Evolutionary conservation across 2,888 invertebrate genomes (phyloP).

Genomic region (Cantharis rufa): DNA sequence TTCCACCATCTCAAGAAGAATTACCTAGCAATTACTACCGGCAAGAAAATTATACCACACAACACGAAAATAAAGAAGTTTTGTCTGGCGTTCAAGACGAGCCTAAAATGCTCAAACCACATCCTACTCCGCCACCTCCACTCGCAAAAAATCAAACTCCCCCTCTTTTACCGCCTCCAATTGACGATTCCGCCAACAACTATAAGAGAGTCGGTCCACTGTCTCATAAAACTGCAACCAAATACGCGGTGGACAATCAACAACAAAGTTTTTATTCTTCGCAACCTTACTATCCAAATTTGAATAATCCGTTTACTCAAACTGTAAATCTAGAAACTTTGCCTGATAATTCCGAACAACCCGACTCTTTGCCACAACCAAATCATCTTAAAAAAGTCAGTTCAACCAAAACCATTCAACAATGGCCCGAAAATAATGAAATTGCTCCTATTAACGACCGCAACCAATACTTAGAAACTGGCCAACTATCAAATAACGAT

Average conservation of each 20-base stretch:
- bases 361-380: slow-evolving; percentile 55
- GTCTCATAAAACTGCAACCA: slow-evolving; percentile 57
- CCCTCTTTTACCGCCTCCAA: slow-evolving; percentile 32
- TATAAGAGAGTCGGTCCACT: slow-evolving; percentile 47
- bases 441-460: slow-evolving; percentile 70
- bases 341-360: slow-evolving; percentile 71
- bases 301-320: slow-evolving; percentile 53
- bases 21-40: slow-evolving; percentile 9
- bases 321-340: slow-evolving; percentile 66
- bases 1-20: not conserved
- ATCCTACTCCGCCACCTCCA: slow-evolving; percentile 48
- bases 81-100: slow-evolving; percentile 11
- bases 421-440: slow-evolving; percentile 60
- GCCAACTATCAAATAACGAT: slow-evolving; percentile 66
- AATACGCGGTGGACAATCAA: slow-evolving; percentile 31
- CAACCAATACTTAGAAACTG: slow-evolving; percentile 78
- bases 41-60: slow-evolving; percentile 15
- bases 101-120: slow-evolving; percentile 44
- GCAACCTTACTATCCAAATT: slow-evolving; percentile 52
- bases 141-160: slow-evolving; percentile 35
- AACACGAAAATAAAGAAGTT: slow-evolving; percentile 34
- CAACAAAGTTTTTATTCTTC: slow-evolving; percentile 39
- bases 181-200: slow-evolving; percentile 44
- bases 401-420: slow-evolving; percentile 19
- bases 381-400: slow-evolving; percentile 17